Evolutionary conservation across 1,140 invertebrate genomes (phyloP).

Genomic region (Psilanteris sp.): DNA sequence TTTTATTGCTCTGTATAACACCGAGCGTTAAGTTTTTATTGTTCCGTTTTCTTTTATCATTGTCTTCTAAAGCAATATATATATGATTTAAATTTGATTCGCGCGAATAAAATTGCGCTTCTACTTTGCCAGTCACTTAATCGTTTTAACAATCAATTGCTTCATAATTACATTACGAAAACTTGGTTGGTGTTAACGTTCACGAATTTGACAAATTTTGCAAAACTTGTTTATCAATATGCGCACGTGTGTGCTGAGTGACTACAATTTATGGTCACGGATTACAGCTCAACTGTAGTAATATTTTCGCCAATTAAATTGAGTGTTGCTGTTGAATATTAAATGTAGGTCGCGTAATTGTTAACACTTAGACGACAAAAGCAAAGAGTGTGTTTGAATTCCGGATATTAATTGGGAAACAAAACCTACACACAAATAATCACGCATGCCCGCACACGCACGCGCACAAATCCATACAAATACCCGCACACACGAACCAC

Average conservation of each 20-base stretch:
- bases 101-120: constrained; percentile 28
- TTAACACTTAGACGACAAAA: constrained; percentile 43
- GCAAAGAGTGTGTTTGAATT: constrained; percentile 35
- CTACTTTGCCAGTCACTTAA: constrained; percentile 46
- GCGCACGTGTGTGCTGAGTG: constrained; percentile 54
- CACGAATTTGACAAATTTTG: constrained; percentile 60
- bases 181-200: constrained; percentile 50
- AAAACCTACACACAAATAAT: neutral
- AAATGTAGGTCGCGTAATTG: constrained; percentile 51
- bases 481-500: neutral
- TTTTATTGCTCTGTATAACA: constrained; percentile 1
- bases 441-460: no score
- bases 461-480: constrained; percentile 2
- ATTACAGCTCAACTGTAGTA: constrained; percentile 46
- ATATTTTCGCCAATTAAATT: constrained; percentile 50
- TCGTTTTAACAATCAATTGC: constrained; percentile 57
- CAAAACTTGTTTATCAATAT: constrained; percentile 58
- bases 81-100: constrained; percentile 24
- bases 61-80: neutral
- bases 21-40: neutral
- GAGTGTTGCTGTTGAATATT: constrained; percentile 45
- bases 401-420: constrained; percentile 22
- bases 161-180: constrained; percentile 56
- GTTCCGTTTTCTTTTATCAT: constrained; percentile 3
- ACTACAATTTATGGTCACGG: constrained; percentile 51